These are phyloP conservation scores for Tricholaema leucomelas DNA, from an alignment of 2,113 vertebrate genomes.

Conservation along the genomic window DNA sequence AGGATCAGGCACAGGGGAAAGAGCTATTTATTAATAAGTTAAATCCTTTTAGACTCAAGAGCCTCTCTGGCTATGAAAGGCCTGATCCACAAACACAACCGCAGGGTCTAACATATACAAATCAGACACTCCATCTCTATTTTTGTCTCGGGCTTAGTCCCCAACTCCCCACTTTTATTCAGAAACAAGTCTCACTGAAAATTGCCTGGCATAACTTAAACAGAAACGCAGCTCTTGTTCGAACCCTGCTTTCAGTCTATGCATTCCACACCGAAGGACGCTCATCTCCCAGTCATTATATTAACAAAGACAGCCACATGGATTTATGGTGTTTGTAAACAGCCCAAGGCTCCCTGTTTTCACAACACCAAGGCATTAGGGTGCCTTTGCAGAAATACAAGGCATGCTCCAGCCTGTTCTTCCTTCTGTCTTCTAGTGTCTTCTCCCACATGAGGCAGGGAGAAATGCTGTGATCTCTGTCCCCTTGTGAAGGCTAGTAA, in stretches of 20 bases:
- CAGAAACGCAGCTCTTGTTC: background rate
- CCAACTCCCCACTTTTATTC: background rate
- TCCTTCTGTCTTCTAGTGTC: background rate
- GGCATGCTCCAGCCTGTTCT: background rate
- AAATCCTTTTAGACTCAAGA: slow-evolving; percentile 45
- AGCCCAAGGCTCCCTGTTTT: background rate
- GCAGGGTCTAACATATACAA: background rate
- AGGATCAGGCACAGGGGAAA: slow-evolving; percentile 36
- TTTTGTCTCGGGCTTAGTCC: background rate
- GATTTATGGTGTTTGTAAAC: background rate
- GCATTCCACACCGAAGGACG: background rate
- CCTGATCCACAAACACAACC: background rate
- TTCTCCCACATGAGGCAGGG: background rate
- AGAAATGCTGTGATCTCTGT: background rate
- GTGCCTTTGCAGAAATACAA: background rate
- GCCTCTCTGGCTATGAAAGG: background rate
- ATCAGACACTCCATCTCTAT: background rate
- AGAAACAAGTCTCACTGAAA: background rate
- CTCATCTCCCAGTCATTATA: background rate
- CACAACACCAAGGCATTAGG: background rate
- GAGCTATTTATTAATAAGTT: slow-evolving; percentile 57
- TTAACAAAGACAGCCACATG: background rate
- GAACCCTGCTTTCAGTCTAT: background rate
- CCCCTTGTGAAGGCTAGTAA: background rate
- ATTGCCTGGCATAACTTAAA: background rate